Base-by-base conservation (phyloP, 1,140 invertebrate species). In the Zaprionus nigranus region DNA sequence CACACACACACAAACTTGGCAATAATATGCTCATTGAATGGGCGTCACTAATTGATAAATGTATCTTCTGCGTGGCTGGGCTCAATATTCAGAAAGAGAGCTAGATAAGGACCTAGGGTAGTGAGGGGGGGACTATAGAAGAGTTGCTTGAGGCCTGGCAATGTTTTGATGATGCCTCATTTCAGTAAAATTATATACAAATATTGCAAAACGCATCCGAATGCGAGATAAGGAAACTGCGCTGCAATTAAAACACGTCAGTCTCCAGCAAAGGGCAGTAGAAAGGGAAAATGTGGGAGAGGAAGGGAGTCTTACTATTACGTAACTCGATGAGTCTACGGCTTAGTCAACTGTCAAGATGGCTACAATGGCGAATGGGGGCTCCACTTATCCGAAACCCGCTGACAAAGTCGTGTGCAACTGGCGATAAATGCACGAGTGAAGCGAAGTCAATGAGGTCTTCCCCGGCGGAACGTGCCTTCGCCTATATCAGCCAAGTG, bases 11-110 rank as follows among this genome's bases (percentile, higher is more conserved):
- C 66, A 36, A 20, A 51, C 46, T 9, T 7, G 6, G 40, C 5
- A 24, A 63, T 56, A 11, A 64, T 79, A 69, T 81, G 68, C 66
- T 69, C 67, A 74, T 85, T 76, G 68, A 85, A 90, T 90, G 81
- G 76, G 75, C 85, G 82, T 90, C 60, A 78, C 85, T 90, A 90
- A 90, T 90, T 90, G 81, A 90, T 90, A 90, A 90, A 90, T 90
- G 83, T 73, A 78, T 49, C 58, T 70, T 34, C 70, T 85, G 85
- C 85, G 85, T 90, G 85, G 75, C 57, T 76, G 46, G 43, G 17
- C 60, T n/a, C 36, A 46, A 84, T 81, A 77, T 57, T 49, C 49
- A 28, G 20, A 43, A 13, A 36, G 26, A 30, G 58, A 26, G 34
- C 30, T 5, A 20, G 20, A 43, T 15, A 46, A 15, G 26, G 7